Percentiles rank a stretch among this genome's conserved stretches.
Conservation (phyloP, 2,797 vertebrate species). For the Glyptemys insculpta region DNA sequence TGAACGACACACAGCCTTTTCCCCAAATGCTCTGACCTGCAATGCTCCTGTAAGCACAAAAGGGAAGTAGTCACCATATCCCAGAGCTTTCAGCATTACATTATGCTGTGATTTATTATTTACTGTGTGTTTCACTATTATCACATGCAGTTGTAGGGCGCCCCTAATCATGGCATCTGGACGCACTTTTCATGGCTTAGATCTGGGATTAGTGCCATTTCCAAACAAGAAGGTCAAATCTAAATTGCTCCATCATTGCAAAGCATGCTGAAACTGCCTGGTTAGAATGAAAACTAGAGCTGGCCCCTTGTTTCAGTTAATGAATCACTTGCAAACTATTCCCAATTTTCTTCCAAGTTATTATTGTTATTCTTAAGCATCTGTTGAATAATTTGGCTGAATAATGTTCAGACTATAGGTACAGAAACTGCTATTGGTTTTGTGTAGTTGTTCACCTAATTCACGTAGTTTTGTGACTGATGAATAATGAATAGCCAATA, state of each 20-base stretch:
- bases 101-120: background rate
- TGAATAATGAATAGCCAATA: background rate
- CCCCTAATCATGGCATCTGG: background rate
- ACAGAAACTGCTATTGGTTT: background rate
- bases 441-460: background rate
- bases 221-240: background rate
- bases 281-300: background rate
- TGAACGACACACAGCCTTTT: background rate
- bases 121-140: background rate
- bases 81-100: background rate
- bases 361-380: background rate
- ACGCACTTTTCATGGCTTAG: background rate
- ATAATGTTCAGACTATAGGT: background rate
- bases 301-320: background rate
- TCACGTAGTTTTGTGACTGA: background rate
- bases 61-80: background rate
- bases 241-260: background rate
- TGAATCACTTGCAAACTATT: background rate
- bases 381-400: background rate
- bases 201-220: background rate
- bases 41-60: background rate
- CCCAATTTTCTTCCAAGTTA: background rate
- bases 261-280: background rate
- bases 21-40: background rate
- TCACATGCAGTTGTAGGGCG: fast-evolving